These are phyloP conservation scores for Montipora capitata DNA, from an alignment of 92 coral and sea anemone species.

Conservation along the genomic window DNA sequence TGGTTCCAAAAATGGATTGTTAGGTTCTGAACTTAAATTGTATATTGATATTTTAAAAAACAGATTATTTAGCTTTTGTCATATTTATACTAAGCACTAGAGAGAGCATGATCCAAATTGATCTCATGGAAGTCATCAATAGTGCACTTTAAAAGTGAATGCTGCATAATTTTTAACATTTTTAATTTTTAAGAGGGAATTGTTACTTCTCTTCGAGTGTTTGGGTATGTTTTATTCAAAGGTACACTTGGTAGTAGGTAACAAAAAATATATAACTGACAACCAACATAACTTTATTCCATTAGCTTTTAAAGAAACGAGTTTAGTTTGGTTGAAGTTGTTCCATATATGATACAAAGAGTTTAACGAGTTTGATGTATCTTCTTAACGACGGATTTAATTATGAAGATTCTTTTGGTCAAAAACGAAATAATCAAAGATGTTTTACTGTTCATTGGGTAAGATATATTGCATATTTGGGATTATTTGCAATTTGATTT, in stretches of 20 bases:
- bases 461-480: no score
- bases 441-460: no score
- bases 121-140: background rate
- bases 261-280: no score
- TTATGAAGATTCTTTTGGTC: no score
- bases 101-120: constrained; percentile 5
- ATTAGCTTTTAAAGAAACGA: no score
- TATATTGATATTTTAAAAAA: constrained; percentile 46
- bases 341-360: no score
- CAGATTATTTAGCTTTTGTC: constrained; percentile 22
- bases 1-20: background rate
- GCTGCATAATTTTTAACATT: background rate
- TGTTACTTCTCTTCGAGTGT: background rate
- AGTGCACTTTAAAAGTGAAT: constrained; percentile 20
- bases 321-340: no score
- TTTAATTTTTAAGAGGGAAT: background rate
- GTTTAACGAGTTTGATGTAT: no score
- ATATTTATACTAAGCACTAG: constrained; percentile 34
- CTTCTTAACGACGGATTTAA: no score
- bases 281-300: no score
- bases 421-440: no score
- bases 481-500: no score
- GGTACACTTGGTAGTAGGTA: background rate
- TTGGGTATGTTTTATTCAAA: background rate
- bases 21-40: constrained; percentile 11